A percentile compares a stretch with the other conserved stretches of the same genome.
phyloP scores from a whole-genome alignment of 2,888 invertebrate species.

The Cheiracanthium punctorium region DNA sequence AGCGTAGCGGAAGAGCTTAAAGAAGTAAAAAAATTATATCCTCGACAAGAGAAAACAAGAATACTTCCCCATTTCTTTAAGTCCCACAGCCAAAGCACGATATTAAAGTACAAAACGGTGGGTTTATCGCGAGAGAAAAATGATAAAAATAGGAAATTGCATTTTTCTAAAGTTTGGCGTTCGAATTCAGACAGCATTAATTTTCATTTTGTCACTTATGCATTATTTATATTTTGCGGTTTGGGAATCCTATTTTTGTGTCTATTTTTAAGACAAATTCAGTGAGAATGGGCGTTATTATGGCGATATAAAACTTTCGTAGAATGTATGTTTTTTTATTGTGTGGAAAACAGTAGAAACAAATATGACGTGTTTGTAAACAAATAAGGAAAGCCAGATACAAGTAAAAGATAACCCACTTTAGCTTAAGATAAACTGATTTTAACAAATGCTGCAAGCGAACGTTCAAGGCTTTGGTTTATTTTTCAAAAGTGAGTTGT shows the following conservation, averaged over 20 bases:
- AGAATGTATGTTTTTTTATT: too few relatives aligned
- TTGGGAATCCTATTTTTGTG: slow-evolving; percentile 16
- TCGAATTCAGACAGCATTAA: slow-evolving; percentile 43
- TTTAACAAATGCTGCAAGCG: too few relatives aligned
- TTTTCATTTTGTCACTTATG: slow-evolving; percentile 49
- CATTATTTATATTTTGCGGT: slow-evolving; percentile 51
- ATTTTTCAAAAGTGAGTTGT: too few relatives aligned
- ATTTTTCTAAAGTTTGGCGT: slow-evolving; percentile 29
- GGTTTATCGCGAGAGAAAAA: not conserved
- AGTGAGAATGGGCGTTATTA: not conserved
- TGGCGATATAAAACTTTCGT: not conserved
- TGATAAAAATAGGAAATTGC: slow-evolving; percentile 28
- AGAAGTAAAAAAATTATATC: too few relatives aligned
- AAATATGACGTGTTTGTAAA: too few relatives aligned
- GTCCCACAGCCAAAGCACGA: not conserved
- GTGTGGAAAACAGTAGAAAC: too few relatives aligned
- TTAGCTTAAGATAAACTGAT: too few relatives aligned
- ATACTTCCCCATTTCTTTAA: not conserved
- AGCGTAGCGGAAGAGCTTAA: too few relatives aligned
- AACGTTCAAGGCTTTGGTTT: too few relatives aligned
- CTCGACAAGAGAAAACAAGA: not conserved
- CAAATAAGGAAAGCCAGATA: too few relatives aligned
- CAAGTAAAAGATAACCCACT: too few relatives aligned
- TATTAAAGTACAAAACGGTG: not conserved
- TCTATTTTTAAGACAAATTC: not conserved